A percentile compares a stretch with the other conserved stretches of the same genome.
Conservation (phyloP, 2,797 vertebrate genomes). For the Hemibagrus guttatus region DNA sequence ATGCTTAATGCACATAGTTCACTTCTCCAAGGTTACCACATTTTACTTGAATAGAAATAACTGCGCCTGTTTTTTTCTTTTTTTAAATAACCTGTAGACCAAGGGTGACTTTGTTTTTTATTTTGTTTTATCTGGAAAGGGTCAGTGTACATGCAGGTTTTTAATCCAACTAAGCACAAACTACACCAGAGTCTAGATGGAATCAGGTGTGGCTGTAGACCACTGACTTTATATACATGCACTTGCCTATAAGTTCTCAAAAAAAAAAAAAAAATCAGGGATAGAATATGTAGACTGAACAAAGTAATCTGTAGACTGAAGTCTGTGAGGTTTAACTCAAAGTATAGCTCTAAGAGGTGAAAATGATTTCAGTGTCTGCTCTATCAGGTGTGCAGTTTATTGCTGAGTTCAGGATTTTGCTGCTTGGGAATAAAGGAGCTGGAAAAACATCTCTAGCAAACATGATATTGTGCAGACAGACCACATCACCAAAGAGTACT, state of each 20-base stretch:
- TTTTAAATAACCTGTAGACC: neutral
- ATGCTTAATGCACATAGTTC: neutral
- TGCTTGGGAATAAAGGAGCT: slow-evolving; percentile 65
- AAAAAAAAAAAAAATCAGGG: too few species aligned
- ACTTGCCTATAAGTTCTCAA: neutral
- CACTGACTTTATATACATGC: neutral
- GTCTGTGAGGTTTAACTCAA: neutral
- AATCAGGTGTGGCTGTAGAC: too few species aligned
- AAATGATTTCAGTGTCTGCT: slow-evolving; percentile 32
- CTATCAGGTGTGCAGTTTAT: slow-evolving; percentile 41
- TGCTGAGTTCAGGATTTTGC: slow-evolving; percentile 57
- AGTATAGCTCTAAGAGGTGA: neutral
- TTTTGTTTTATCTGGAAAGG: neutral
- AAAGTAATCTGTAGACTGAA: neutral
- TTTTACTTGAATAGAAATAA: neutral
- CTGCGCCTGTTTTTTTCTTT: neutral
- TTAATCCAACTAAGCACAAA: too few species aligned
- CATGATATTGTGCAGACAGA: slow-evolving; percentile 51
- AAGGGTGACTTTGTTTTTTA: neutral
- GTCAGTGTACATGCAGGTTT: too few species aligned
- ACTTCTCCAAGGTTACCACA: neutral
- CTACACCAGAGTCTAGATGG: too few species aligned
- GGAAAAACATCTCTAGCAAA: slow-evolving; percentile 68
- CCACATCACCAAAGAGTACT: slow-evolving; percentile 39
- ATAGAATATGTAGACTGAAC: neutral